Evolutionary conservation across 2,888 invertebrate species (phyloP).

Genomic region (Leucania comma): DNA sequence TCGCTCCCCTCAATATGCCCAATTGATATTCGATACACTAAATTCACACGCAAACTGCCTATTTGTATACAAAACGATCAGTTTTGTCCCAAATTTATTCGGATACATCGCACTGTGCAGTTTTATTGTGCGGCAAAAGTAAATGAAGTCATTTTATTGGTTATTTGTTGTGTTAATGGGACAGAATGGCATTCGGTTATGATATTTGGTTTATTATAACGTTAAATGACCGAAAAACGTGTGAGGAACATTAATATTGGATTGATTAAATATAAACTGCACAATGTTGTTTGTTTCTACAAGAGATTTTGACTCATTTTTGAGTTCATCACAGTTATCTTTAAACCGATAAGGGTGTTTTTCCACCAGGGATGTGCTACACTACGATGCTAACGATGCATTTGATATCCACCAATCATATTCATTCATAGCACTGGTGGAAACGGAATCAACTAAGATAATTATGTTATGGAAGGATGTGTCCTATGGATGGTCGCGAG

Average conservation of each 20-base stretch:
- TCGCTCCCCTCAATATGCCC: conserved; percentile 74
- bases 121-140: conserved; percentile 81
- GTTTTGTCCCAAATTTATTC: conserved; percentile 77
- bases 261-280: background rate
- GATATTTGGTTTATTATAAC: conserved; percentile 51
- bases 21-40: conserved; percentile 89
- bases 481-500: no score
- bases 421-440: no score
- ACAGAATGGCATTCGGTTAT: conserved; percentile 50
- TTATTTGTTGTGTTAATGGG: conserved; percentile 62
- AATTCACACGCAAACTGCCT: conserved; percentile 86
- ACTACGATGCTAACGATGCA: no score
- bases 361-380: no score
- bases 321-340: background rate
- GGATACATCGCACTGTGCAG: conserved; percentile 69
- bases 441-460: no score
- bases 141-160: conserved; percentile 77
- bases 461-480: no score
- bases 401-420: no score
- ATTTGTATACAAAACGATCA: conserved; percentile 84
- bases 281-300: background rate
- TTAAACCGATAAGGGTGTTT: no score
- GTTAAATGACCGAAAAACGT: conserved; percentile 40
- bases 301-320: background rate
- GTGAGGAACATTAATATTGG: background rate